phyloP scores from a whole-genome alignment of 2,797 vertebrate species.

The Euphonia xanthogaster region DNA sequence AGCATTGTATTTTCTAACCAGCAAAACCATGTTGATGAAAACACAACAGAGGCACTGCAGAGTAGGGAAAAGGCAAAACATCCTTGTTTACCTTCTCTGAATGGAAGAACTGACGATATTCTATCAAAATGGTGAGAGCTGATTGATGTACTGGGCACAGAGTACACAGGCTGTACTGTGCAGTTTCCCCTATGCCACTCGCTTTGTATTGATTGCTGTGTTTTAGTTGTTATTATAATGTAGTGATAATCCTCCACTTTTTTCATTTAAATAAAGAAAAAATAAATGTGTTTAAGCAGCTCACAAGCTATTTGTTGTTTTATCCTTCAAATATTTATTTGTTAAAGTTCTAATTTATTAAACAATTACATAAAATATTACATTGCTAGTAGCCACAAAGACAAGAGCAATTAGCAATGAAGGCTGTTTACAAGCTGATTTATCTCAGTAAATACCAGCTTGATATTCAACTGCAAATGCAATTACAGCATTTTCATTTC shows the following conservation, averaged over 20 bases:
- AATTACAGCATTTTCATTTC: background rate
- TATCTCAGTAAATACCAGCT: background rate
- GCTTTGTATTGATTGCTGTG: background rate
- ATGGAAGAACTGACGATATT: background rate
- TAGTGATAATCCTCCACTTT: background rate
- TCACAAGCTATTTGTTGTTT: background rate
- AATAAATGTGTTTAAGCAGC: background rate
- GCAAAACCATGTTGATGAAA: background rate
- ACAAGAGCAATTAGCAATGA: background rate
- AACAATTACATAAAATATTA: conserved; percentile 16
- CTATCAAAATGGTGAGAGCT: background rate
- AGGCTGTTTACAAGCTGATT: background rate
- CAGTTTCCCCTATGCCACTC: background rate
- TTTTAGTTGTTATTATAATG: background rate
- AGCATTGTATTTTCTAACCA: background rate
- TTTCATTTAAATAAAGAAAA: background rate
- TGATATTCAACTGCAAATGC: background rate
- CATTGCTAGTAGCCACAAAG: background rate
- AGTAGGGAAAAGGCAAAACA: background rate
- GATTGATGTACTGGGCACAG: background rate
- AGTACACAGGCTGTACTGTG: background rate
- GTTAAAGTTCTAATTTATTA: background rate
- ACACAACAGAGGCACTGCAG: background rate
- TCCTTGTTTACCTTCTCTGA: background rate
- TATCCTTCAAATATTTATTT: background rate